These are phyloP conservation scores for Archips crataeganus DNA, from an alignment of 2,888 invertebrate genomes.

Conservation along the genomic window DNA sequence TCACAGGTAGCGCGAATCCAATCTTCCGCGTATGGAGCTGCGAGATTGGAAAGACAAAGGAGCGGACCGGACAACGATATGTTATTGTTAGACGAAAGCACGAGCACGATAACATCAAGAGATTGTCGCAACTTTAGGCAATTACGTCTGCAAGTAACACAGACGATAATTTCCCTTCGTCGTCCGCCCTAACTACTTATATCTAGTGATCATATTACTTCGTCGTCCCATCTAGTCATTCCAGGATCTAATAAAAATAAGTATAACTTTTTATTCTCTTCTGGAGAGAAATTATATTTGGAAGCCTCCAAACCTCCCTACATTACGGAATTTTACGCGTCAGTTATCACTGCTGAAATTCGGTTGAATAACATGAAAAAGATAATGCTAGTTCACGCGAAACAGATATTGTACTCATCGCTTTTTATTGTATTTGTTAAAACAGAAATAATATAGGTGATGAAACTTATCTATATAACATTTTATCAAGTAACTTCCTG, in stretches of 20 bases:
- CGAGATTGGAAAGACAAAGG: conserved; percentile 29
- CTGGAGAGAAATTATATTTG: conserved; percentile 10
- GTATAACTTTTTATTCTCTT: conserved; percentile 15
- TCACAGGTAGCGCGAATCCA: conserved; percentile 30
- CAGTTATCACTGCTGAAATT: conserved; percentile 2
- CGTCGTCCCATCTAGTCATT: conserved; percentile 5
- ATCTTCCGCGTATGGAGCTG: conserved; percentile 15
- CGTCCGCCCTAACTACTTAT: neutral
- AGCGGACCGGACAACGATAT: conserved; percentile 16
- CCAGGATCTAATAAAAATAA: conserved; percentile 22
- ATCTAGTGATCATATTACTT: conserved; percentile 21
- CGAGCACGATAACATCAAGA: conserved; percentile 22
- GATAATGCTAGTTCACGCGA: neutral
- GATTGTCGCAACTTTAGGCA: conserved; percentile 31
- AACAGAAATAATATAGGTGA: neutral
- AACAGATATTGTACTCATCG: neutral
- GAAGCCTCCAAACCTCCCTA: too few relatives aligned
- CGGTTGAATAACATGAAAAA: neutral
- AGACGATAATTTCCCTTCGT: conserved; percentile 24
- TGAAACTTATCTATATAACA: too few relatives aligned
- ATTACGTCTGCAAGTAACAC: conserved; percentile 18
- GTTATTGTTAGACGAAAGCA: conserved; percentile 16
- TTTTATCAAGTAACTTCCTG: too few relatives aligned
- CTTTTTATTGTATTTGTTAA: neutral
- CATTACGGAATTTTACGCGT: conserved; percentile 1